Evolutionary conservation across 2,888 invertebrate species (phyloP), one percentile per base, ranked within the genome.

Genomic region (Shargacucullia verbasci): DNA sequence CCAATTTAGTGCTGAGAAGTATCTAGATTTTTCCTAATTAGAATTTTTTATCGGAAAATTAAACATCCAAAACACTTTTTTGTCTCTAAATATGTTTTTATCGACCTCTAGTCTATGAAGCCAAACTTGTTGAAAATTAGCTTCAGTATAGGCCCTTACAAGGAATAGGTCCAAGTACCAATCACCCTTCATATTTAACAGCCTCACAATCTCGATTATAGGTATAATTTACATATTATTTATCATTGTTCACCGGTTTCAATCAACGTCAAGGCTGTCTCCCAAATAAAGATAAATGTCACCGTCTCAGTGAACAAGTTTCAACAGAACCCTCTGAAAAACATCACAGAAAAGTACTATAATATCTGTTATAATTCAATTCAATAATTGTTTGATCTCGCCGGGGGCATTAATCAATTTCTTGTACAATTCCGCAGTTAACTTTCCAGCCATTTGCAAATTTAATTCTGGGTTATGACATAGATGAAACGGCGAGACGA

Each of bases 401-500:
- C 72, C 70, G 80, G 78, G 76, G 76, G 80, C 87, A 89, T 91
- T 91, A 89, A 92, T 92, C 91, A 91, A 90, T 90, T 90, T 86
- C 85, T 87, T 86, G 83, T 87, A 85, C 83, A 85, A 85, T 85
- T 84, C 81, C 78, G 75, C 81, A 83, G 85, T 82, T 86, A 90
- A 90, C 90, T 90, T 88, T 73, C 80, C 81, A 83, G 82, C 88
- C 85, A 87, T 88, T 89, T 88, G 86, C 84, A 86, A 91, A 91
- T 91, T 90, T 87, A 84, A 90, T 90, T 88, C 85, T 78, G 72
- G 65, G 53, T 69, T 73, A 43, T 47, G 56, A 55, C 80, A 79
- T 47, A 82, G 82, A 83, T 67, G 78, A 80, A 65, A 55, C 43
- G 38, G 46, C 38, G 39, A 37, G 13, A 54, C 25, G 9, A 13